These are phyloP conservation scores for Eurystomus glaucurus DNA, from an alignment of 2,797 vertebrate species.

Conservation along the genomic window DNA sequence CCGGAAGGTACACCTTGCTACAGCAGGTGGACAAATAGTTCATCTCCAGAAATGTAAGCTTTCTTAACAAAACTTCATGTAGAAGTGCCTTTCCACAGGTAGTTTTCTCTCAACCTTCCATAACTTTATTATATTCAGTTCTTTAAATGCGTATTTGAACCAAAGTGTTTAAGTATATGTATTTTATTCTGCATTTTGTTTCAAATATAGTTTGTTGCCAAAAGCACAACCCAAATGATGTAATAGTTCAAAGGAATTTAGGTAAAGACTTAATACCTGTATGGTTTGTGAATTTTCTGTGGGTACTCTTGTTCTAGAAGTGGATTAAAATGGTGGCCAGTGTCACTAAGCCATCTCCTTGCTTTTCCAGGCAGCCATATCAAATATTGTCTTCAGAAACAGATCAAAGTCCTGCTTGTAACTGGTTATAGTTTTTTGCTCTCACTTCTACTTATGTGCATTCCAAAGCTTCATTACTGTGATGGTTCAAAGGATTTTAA, in stretches of 20 bases:
- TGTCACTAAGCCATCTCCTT: neutral
- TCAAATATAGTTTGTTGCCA: neutral
- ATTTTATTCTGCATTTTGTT: neutral
- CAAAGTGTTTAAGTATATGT: neutral
- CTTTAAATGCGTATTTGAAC: neutral
- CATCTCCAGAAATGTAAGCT: slow-evolving; percentile 51
- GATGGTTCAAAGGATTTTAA: neutral
- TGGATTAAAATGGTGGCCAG: neutral
- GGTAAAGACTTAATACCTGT: neutral
- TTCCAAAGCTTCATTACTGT: neutral
- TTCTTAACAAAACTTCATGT: neutral
- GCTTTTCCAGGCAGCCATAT: neutral
- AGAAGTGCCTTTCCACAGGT: neutral
- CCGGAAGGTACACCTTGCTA: slow-evolving; percentile 25
- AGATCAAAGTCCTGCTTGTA: neutral
- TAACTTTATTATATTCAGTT: neutral
- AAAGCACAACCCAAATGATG: neutral
- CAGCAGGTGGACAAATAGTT: slow-evolving; percentile 52
- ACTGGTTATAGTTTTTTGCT: neutral
- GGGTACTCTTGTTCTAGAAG: neutral
- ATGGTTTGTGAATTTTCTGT: neutral
- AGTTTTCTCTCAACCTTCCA: neutral
- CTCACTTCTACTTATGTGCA: neutral
- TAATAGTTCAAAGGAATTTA: neutral
- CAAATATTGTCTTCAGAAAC: neutral